phyloP scores from a whole-genome alignment of 2,888 invertebrate species.

The Acleris laterana region DNA sequence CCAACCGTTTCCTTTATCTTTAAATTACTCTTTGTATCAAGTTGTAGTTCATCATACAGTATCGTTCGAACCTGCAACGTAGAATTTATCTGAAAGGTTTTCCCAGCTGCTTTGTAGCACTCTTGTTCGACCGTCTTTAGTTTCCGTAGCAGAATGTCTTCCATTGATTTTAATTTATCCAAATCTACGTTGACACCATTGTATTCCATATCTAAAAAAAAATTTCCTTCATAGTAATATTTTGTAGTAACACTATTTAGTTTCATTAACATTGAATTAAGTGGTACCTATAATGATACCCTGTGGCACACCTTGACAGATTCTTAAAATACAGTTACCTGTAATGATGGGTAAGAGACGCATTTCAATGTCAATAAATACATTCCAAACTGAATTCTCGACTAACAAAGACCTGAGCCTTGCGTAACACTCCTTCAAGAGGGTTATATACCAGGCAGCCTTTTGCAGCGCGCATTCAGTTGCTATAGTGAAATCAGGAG shows the following conservation, averaged over 20 bases:
- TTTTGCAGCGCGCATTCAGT: conserved; percentile 63
- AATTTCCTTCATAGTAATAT: neutral
- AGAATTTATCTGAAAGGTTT: conserved; percentile 71
- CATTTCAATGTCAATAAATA: conserved; percentile 77
- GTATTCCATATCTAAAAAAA: conserved; percentile 68
- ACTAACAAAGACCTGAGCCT: conserved; percentile 50
- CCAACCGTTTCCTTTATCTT: conserved; percentile 64
- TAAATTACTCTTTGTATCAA: conserved; percentile 66
- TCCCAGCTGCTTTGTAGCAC: conserved; percentile 69
- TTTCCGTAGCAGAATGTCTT: conserved; percentile 53
- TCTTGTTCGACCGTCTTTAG: conserved; percentile 61
- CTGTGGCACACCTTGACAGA: conserved; percentile 1
- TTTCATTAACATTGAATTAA: neutral
- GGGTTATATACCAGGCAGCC: conserved; percentile 59
- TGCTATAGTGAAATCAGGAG: conserved; percentile 57
- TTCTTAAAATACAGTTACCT: conserved; percentile 48
- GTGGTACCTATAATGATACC: neutral
- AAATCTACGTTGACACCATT: conserved; percentile 65
- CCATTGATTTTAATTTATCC: conserved; percentile 63
- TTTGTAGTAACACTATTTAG: neutral
- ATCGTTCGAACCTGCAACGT: conserved; percentile 68
- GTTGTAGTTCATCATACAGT: conserved; percentile 73
- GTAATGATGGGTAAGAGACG: conserved; percentile 71
- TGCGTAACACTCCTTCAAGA: conserved; percentile 53
- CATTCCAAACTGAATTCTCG: conserved; percentile 62